These are phyloP conservation scores for Diacarnus erythraeanus DNA, from an alignment of 37 sponge, comb jelly and placozoan genomes.

Conservation along the genomic window DNA sequence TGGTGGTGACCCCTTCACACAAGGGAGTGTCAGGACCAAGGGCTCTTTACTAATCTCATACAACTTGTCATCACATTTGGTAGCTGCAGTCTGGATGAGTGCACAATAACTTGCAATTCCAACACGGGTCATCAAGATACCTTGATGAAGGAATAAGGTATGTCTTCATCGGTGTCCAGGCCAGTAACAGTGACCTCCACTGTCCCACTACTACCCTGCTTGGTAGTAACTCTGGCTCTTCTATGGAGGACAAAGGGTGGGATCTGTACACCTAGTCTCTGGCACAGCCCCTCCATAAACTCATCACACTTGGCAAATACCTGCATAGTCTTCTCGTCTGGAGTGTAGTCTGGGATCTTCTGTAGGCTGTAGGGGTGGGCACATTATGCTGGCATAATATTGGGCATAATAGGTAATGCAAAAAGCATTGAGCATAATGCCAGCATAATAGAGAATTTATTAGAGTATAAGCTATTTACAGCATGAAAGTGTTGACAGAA, in stretches of 20 bases:
- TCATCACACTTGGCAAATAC: conserved; percentile 83
- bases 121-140: too few species aligned
- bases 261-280: conserved; percentile 52
- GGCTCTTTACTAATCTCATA: conserved; percentile 7
- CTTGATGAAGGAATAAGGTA: conserved; percentile 80
- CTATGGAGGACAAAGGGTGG: conserved; percentile 71
- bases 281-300: conserved; percentile 61
- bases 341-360: conserved; percentile 67
- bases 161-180: conserved; percentile 62
- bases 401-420: too few species aligned
- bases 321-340: conserved; percentile 24
- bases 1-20: neutral
- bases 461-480: too few species aligned
- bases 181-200: conserved; percentile 56
- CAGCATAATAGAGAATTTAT: too few species aligned
- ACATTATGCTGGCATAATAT: too few species aligned
- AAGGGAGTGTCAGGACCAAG: conserved; percentile 24
- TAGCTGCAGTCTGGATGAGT: conserved; percentile 9
- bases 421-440: too few species aligned
- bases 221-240: conserved; percentile 27
- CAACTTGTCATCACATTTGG: neutral
- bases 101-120: too few species aligned
- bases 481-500: too few species aligned
- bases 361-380: conserved; percentile 70
- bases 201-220: conserved; percentile 4